Base-by-base conservation (phyloP, 2,888 invertebrate genomes). In the Melanotus villosus region DNA sequence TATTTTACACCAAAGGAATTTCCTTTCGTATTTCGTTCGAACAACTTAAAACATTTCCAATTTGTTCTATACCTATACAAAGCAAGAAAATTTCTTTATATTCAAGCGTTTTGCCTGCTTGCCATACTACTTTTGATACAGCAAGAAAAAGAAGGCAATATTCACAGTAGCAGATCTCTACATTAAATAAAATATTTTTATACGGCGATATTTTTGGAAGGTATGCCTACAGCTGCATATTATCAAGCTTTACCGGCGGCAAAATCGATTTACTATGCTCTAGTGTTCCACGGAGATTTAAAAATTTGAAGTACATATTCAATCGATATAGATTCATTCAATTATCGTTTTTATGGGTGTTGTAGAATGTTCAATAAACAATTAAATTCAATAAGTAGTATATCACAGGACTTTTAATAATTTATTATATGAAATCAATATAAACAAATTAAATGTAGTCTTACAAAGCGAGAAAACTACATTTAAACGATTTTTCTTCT, bases 31-130 rank as follows among this genome's bases (percentile, higher is more conserved):
- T 60, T 34, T 18, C 45, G 60, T 47, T 60, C 47, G 60, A 60
- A 34, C 47, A 34, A 60, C 47, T 60, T 60, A 60, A 60, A 60
- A 47, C 47, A 60, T 50, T 60, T 47, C 60, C 60, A 60, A 60
- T 60, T 60, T 50, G 47, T 34, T 60, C 60, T 34, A 47, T 47
- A 60, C 34, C 47, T 60, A 60, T 60, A 47, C 21, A 45, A 60
- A 50, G 47, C 4, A 50, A 10, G 21, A 47, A 21, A 47, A 60
- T 47, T 57, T 57, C 58, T 56, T 56, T 58, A 58, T 43, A 41
- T 43, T 30, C 43, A 18, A 43, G 18, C 58, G 30, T 56, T 58
- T 43, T 58, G 47, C 23, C 47, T 60, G 47, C 45, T 2, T 50
- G 18, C 26, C 23, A 14, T 12, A 34, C 43, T 34, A n/a, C 36